Conservation (phyloP, 2,888 invertebrate species). For the Andricus quercusramuli region DNA sequence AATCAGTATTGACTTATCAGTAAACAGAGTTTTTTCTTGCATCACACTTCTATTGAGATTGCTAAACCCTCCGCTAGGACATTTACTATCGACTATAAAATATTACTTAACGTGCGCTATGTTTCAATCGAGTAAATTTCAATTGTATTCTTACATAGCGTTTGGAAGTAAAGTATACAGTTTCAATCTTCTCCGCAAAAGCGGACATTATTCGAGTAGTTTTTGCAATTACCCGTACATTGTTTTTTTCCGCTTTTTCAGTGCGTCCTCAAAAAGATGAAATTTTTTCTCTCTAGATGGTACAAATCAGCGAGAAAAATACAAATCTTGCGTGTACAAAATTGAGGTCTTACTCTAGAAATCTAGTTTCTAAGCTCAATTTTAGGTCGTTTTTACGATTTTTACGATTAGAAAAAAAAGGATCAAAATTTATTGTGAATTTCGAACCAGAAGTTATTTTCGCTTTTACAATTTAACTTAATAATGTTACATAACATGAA, state of each 20-base stretch:
- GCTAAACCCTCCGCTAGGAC: constrained; percentile 40
- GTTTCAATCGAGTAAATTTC: constrained; percentile 33
- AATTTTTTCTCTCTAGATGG: background rate
- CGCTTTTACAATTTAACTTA: no score
- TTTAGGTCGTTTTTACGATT: constrained; percentile 47
- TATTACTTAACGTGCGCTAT: constrained; percentile 44
- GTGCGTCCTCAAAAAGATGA: background rate
- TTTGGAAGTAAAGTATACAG: constrained; percentile 47
- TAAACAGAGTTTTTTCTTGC: background rate
- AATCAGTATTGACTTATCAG: no score
- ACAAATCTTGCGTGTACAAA: constrained; percentile 45
- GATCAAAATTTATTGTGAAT: no score
- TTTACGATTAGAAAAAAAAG: no score
- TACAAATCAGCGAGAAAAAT: constrained; percentile 49
- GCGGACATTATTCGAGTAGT: constrained; percentile 45
- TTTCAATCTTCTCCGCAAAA: constrained; percentile 41
- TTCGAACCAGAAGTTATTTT: no score
- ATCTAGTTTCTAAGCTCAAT: constrained; percentile 64
- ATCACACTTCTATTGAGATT: constrained; percentile 6
- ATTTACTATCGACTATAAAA: constrained; percentile 48
- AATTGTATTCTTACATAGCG: constrained; percentile 27
- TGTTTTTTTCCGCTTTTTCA: constrained; percentile 24
- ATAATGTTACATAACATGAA: no score
- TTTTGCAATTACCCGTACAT: constrained; percentile 20
- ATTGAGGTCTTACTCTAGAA: constrained; percentile 56